These are phyloP conservation scores for Xenentodon cancila DNA, from an alignment of 2,797 vertebrate species.

Conservation along the genomic window DNA sequence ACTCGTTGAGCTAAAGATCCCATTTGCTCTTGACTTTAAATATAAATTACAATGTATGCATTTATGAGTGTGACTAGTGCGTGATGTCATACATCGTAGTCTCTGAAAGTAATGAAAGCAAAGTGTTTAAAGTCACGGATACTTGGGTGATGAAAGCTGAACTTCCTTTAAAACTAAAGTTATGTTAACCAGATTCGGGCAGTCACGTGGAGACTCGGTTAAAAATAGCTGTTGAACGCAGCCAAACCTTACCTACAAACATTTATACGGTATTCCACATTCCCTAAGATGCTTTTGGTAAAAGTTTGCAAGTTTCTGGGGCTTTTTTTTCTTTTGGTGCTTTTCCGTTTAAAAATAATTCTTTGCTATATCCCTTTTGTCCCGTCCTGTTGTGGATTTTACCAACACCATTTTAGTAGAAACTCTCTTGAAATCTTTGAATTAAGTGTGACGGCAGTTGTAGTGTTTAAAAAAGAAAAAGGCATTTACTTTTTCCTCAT, in stretches of 20 bases:
- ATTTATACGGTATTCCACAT: not conserved
- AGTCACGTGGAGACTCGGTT: not conserved
- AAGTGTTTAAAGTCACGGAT: not conserved
- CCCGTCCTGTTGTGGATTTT: constrained; percentile 52
- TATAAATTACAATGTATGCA: constrained; percentile 3
- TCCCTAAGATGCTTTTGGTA: not conserved
- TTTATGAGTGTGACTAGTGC: not conserved
- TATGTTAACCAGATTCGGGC: not conserved
- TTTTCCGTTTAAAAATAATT: not conserved
- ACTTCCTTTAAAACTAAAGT: not conserved
- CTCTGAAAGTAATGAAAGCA: no score
- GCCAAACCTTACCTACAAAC: constrained; percentile 1
- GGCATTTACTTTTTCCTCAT: constrained; percentile 29
- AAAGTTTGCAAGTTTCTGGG: not conserved
- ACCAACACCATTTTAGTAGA: constrained; percentile 46
- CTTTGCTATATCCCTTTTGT: not conserved
- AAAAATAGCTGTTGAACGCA: constrained; percentile 18
- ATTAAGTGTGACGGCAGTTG: constrained; percentile 19
- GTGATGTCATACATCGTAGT: not conserved
- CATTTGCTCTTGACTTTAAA: constrained; percentile 3
- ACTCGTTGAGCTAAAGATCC: not conserved
- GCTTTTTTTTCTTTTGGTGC: not conserved
- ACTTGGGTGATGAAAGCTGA: not conserved
- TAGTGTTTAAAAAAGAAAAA: not conserved
- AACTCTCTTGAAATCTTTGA: constrained; percentile 11